phyloP scores from a whole-genome alignment of 2,797 vertebrate species.

The Tragopan temminckii region DNA sequence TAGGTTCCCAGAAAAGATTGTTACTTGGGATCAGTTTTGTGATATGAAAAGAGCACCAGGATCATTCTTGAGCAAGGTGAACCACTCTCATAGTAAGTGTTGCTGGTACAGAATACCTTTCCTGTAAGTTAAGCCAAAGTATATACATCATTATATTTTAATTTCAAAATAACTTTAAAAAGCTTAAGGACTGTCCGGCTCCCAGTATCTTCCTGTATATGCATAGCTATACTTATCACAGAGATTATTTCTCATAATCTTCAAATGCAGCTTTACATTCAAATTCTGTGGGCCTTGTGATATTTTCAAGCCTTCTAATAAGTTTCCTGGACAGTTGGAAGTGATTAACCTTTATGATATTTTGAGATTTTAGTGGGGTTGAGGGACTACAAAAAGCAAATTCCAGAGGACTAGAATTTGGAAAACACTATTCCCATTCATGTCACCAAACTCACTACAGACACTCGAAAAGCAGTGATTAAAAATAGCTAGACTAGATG shows the following conservation, averaged over 20 bases:
- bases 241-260: conserved; percentile 2
- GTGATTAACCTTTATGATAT: conserved; percentile 50
- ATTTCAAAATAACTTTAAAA: neutral
- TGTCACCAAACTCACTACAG: conserved; percentile 56
- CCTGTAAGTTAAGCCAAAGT: neutral
- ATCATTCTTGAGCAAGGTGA: neutral
- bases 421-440: conserved; percentile 70
- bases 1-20: neutral
- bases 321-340: conserved; percentile 64
- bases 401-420: conserved; percentile 37
- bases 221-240: neutral
- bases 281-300: neutral
- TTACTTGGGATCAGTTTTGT: neutral
- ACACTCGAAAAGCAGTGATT: conserved; percentile 68
- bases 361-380: neutral
- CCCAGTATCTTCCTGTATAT: neutral
- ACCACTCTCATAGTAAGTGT: neutral
- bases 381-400: conserved; percentile 35
- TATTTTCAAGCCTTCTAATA: conserved; percentile 31
- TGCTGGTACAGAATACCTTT: neutral
- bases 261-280: neutral
- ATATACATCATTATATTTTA: neutral
- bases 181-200: neutral
- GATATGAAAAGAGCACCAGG: neutral
- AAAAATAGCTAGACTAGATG: conserved; percentile 64